Evolutionary conservation across 2,888 invertebrate species (phyloP).

Genomic region (Mesochorus sp.): DNA sequence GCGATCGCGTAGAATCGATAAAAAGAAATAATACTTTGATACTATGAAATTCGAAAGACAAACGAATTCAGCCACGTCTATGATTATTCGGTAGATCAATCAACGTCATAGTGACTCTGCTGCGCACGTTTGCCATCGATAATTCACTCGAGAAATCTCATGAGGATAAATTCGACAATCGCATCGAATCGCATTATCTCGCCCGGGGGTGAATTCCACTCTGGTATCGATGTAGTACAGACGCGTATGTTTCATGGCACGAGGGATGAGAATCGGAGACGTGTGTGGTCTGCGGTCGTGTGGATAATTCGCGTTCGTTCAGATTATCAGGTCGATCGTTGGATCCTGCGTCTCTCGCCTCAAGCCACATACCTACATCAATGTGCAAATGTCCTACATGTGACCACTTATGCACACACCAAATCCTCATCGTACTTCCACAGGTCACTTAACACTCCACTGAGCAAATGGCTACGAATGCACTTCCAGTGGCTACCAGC

Average conservation of each 20-base stretch:
- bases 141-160: background rate
- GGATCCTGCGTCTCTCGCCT: background rate
- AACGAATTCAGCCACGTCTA: no score
- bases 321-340: constrained; percentile 33
- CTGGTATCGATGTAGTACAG: constrained; percentile 4
- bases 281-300: constrained; percentile 33
- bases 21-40: no score
- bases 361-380: background rate
- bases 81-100: no score
- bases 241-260: background rate
- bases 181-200: constrained; percentile 25
- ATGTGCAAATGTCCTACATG: background rate
- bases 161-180: constrained; percentile 11
- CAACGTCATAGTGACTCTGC: no score
- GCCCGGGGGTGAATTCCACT: constrained; percentile 16
- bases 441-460: background rate
- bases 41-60: no score
- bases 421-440: background rate
- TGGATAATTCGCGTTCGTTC: constrained; percentile 11
- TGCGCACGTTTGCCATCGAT: no score
- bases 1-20: no score
- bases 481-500: background rate
- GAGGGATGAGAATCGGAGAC: constrained; percentile 4
- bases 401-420: background rate
- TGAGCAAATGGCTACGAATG: background rate